Percentiles rank a stretch among this genome's conserved stretches.
Conservation (phyloP, 2,113 vertebrate genomes). For the Trematomus loennbergii region DNA sequence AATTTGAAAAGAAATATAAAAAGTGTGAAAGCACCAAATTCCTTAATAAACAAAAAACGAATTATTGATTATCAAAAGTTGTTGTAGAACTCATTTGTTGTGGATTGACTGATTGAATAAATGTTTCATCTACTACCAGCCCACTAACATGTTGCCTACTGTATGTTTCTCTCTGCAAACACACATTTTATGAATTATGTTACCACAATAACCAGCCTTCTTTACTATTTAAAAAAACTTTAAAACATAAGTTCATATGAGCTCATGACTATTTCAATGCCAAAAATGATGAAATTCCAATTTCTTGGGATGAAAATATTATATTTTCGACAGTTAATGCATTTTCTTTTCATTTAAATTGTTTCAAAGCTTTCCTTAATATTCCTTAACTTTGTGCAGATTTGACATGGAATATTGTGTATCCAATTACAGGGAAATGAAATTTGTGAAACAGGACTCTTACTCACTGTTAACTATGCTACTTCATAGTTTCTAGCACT, state of each 20-base stretch:
- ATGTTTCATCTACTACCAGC: not conserved
- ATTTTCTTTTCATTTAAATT: constrained; percentile 6
- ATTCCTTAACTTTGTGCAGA: not conserved
- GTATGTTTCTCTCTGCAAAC: not conserved
- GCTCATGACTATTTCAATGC: not conserved
- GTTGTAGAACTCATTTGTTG: not conserved
- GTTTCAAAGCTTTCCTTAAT: not conserved
- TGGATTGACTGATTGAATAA: not conserved
- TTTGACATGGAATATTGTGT: not conserved
- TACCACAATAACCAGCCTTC: not conserved
- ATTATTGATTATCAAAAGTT: not conserved
- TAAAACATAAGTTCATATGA: not conserved
- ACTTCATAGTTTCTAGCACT: constrained; percentile 1
- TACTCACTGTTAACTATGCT: not conserved
- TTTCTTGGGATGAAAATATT: not conserved
- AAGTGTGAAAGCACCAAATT: not conserved
- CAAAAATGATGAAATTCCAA: not conserved
- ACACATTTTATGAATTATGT: not conserved
- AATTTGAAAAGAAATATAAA: not conserved
- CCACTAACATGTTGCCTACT: not conserved
- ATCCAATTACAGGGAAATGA: constrained; percentile 11
- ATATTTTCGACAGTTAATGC: not conserved
- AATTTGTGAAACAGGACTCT: not conserved
- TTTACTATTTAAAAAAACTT: not conserved
- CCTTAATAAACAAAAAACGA: too few relatives aligned